Percentiles rank a stretch among this genome's conserved stretches.
Evolutionary conservation across 2,797 vertebrate species (phyloP).

Genomic region (Acanthurus leucopareius): DNA sequence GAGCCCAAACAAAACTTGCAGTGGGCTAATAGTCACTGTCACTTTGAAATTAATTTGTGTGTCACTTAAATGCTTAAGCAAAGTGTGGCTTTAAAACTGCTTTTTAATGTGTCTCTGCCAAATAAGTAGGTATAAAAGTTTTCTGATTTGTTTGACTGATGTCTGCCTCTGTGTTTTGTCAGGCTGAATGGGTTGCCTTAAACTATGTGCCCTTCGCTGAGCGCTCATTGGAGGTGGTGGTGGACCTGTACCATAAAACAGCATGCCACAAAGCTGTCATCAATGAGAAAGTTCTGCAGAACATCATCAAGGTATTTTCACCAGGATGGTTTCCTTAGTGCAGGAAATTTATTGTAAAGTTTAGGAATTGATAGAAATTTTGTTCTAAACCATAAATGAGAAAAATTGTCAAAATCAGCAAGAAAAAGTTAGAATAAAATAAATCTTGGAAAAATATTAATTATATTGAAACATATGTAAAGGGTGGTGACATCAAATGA

Average conservation of each 20-base stretch:
- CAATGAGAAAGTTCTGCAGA: constrained; percentile 96
- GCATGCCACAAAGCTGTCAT: constrained; percentile 99
- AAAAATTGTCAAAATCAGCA: neutral
- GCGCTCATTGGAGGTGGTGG: constrained; percentile 95
- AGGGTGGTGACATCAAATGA: neutral
- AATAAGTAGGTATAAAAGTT: neutral
- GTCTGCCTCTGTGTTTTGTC: constrained; percentile 7
- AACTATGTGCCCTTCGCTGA: constrained; percentile 99
- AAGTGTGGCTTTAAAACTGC: constrained; percentile 76
- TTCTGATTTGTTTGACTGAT: neutral
- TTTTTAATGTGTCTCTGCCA: constrained; percentile 57
- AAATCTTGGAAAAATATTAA: neutral
- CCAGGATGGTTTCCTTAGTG: neutral
- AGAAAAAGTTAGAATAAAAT: no score
- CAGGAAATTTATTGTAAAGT: neutral
- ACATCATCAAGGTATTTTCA: constrained; percentile 93
- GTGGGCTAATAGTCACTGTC: constrained; percentile 18
- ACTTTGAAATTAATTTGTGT: constrained; percentile 9
- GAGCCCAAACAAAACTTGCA: constrained; percentile 19
- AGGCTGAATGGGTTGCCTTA: constrained; percentile 99
- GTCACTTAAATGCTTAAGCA: constrained; percentile 25
- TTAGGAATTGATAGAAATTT: neutral
- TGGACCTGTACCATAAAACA: constrained; percentile 98
- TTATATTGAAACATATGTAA: neutral
- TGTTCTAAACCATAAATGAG: neutral